Conservation (phyloP, 1,140 invertebrate genomes). For the Trissolcus basalis region DNA sequence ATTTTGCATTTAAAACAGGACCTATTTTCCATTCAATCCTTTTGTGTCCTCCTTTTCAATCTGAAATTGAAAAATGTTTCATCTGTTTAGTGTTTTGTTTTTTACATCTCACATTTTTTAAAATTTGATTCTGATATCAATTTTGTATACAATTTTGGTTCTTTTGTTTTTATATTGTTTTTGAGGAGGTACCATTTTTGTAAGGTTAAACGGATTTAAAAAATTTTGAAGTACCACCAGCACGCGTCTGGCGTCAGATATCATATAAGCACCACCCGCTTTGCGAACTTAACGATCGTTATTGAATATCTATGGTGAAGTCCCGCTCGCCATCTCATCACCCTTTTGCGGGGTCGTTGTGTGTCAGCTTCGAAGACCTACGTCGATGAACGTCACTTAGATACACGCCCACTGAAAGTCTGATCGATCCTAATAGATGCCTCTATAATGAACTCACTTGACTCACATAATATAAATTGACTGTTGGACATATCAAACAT, state of each 20-base stretch:
- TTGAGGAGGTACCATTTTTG: too few relatives aligned
- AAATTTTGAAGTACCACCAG: slow-evolving; percentile 63
- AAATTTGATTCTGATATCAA: too few relatives aligned
- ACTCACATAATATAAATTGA: slow-evolving; percentile 50
- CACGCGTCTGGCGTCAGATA: slow-evolving; percentile 74
- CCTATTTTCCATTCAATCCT: too few relatives aligned
- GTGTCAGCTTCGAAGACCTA: slow-evolving; percentile 69
- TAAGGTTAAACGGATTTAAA: too few relatives aligned
- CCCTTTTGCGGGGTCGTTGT: slow-evolving; percentile 56
- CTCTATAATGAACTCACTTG: slow-evolving; percentile 64
- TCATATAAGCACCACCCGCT: slow-evolving; percentile 63
- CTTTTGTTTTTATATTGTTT: too few relatives aligned
- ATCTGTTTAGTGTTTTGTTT: too few relatives aligned
- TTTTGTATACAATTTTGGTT: too few relatives aligned
- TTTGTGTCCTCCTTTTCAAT: too few relatives aligned
- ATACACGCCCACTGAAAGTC: slow-evolving; percentile 68
- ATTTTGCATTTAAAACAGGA: slow-evolving; percentile 43
- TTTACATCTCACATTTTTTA: too few relatives aligned
- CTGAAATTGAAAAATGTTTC: background rate
- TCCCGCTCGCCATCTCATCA: slow-evolving; percentile 57
- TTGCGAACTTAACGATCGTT: slow-evolving; percentile 71
- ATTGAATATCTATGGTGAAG: slow-evolving; percentile 70
- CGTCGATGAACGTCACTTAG: slow-evolving; percentile 62
- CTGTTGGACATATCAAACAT: slow-evolving; percentile 22
- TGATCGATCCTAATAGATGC: slow-evolving; percentile 72